These are phyloP conservation scores for Ceyx melanurus DNA, from an alignment of 2,113 vertebrate genomes.

Conservation along the genomic window DNA sequence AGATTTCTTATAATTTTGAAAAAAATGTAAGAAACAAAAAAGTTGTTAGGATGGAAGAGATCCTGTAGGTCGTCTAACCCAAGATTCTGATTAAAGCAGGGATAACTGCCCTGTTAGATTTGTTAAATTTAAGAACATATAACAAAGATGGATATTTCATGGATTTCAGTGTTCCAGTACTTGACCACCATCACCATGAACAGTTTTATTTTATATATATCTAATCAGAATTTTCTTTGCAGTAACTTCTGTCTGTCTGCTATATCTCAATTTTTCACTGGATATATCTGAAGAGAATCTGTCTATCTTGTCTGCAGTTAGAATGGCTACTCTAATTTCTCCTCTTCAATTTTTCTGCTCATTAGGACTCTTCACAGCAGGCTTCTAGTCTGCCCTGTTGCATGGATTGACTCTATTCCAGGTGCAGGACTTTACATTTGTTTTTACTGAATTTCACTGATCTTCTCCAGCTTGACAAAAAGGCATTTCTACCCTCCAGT, in stretches of 20 bases:
- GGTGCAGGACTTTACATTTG: neutral
- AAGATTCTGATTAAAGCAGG: neutral
- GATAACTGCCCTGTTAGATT: neutral
- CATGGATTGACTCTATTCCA: neutral
- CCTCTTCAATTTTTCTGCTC: neutral
- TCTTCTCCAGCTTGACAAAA: neutral
- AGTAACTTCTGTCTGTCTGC: neutral
- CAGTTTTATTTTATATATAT: neutral
- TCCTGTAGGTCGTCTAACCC: neutral
- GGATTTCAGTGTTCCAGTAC: neutral
- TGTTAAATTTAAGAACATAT: neutral
- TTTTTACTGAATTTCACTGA: neutral
- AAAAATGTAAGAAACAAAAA: neutral
- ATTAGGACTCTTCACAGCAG: fast-evolving
- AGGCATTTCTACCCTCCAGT: neutral
- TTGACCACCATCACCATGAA: neutral
- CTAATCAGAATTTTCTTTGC: neutral
- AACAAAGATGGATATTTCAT: neutral
- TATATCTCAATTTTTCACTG: neutral
- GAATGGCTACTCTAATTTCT: neutral
- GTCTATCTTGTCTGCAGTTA: neutral
- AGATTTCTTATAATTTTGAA: neutral
- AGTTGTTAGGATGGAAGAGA: neutral
- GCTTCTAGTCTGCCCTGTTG: neutral
- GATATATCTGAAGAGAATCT: neutral